These are phyloP conservation scores for Eupeodes luniger DNA, from an alignment of 2,888 invertebrate species.

Conservation along the genomic window DNA sequence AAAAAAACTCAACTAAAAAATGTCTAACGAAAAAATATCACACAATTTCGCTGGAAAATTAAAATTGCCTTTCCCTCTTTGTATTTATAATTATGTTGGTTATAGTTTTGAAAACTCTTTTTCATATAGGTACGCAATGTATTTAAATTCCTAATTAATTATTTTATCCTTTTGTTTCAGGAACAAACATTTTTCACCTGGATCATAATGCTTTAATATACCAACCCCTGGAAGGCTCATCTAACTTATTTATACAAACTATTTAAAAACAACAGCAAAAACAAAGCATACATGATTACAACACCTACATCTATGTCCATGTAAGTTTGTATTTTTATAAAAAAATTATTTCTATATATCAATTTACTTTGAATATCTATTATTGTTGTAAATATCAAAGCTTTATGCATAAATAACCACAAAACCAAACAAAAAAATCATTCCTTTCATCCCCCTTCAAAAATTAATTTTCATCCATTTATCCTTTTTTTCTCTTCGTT, in stretches of 20 bases:
- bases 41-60: too few species aligned
- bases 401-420: constrained; percentile 42
- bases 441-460: background rate
- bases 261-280: background rate
- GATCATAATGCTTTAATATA: constrained; percentile 48
- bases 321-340: constrained; percentile 46
- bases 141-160: too few species aligned
- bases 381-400: constrained; percentile 33
- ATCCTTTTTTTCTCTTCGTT: constrained; percentile 56
- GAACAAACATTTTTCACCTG: background rate
- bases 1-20: too few species aligned
- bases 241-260: background rate
- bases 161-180: background rate
- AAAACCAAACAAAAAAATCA: background rate
- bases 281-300: constrained; percentile 43
- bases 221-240: too few species aligned
- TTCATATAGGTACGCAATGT: too few species aligned
- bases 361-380: background rate
- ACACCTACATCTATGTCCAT: constrained; percentile 68
- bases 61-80: too few species aligned
- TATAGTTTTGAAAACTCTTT: too few species aligned
- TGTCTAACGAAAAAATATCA: too few species aligned
- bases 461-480: constrained; percentile 34
- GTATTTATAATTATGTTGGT: too few species aligned
- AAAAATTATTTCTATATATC: too few species aligned